Percentiles rank a stretch among this genome's conserved stretches.
Evolutionary conservation across 2,888 invertebrate genomes (phyloP).

Genomic region (Eristalis pertinax): DNA sequence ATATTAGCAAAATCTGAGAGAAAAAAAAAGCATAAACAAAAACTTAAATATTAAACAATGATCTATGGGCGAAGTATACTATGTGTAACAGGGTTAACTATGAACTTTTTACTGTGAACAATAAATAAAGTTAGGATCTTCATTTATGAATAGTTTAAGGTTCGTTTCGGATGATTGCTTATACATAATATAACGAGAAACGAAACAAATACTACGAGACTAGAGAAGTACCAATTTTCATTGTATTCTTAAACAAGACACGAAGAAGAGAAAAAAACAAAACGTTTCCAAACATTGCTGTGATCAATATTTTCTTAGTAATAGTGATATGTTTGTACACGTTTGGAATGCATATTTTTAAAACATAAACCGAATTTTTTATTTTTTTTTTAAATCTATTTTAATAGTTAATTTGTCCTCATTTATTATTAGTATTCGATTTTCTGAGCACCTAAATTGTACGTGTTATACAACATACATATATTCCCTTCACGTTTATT

Average conservation of each 20-base stretch:
- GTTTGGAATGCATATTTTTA: conserved; percentile 47
- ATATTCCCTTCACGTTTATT: conserved; percentile 23
- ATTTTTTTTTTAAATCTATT: conserved; percentile 3
- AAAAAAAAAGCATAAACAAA: conserved; percentile 4
- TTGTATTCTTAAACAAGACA: conserved; percentile 33
- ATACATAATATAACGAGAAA: conserved; percentile 9
- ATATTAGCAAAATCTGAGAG: background rate
- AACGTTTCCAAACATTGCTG: conserved; percentile 63
- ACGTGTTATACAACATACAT: conserved; percentile 18
- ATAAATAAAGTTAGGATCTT: conserved; percentile 21
- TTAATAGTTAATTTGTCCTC: background rate
- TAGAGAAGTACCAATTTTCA: conserved; percentile 51
- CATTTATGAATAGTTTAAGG: conserved; percentile 12
- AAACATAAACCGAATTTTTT: conserved; percentile 32
- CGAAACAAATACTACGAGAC: conserved; percentile 19
- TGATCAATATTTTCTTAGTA: conserved; percentile 57
- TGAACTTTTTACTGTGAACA: conserved; percentile 27
- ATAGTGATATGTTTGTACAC: conserved; percentile 59
- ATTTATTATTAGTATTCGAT: conserved; percentile 1
- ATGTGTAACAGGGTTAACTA: conserved; percentile 52
- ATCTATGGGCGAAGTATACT: conserved; percentile 45
- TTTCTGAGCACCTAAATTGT: conserved; percentile 29
- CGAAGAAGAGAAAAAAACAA: background rate
- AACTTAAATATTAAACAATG: conserved; percentile 5
- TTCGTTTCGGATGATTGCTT: conserved; percentile 9